Conservation (phyloP, 2,113 vertebrate genomes). For the Myodes glareolus region DNA sequence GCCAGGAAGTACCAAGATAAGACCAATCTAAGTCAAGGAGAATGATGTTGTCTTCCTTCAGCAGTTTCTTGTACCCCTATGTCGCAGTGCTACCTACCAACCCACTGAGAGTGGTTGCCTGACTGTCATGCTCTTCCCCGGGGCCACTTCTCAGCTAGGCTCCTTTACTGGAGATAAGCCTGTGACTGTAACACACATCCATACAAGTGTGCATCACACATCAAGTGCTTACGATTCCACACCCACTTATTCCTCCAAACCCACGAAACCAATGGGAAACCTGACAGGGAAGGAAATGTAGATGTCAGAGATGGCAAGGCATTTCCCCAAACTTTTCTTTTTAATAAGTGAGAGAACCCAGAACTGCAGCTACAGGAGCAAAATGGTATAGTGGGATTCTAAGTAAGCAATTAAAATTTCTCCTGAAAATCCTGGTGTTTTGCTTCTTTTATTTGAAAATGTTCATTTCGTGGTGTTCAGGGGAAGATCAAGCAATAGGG, state of each 20-base stretch:
- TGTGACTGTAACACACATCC: background rate
- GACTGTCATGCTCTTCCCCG: background rate
- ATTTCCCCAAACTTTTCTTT: background rate
- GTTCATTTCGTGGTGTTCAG: background rate
- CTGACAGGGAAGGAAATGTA: background rate
- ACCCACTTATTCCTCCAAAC: background rate
- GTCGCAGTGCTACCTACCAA: background rate
- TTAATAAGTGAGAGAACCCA: background rate
- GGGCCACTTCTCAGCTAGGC: background rate
- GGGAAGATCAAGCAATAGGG: too few species aligned
- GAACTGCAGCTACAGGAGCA: conserved; percentile 16
- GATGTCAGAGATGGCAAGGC: background rate
- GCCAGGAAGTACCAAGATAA: background rate
- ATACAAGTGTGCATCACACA: background rate
- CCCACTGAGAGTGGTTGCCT: background rate
- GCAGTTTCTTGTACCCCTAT: background rate
- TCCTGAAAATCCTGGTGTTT: background rate
- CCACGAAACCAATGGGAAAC: background rate
- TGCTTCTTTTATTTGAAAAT: background rate
- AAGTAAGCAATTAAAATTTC: background rate
- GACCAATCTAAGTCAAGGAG: background rate
- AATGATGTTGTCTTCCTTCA: background rate
- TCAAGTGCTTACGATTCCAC: background rate
- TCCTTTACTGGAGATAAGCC: background rate
- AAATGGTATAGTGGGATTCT: background rate